A percentile compares a stretch with the other conserved stretches of the same genome.
Conservation (phyloP, 2,888 invertebrate genomes). For the Pediacus dermestoides region DNA sequence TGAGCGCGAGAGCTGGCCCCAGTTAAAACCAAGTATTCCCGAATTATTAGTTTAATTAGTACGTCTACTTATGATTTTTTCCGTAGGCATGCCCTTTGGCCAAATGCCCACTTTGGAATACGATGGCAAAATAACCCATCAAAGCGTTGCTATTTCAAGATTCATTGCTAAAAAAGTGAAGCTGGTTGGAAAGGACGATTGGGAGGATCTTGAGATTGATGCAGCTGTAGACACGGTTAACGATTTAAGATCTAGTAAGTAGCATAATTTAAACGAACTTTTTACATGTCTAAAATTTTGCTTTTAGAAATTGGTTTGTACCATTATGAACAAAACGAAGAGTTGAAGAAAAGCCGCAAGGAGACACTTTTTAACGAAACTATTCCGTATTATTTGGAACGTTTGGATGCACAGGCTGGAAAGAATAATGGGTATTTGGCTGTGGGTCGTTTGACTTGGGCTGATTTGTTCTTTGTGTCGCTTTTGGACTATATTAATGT, state of each 20-base stretch:
- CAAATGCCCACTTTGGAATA: conserved; percentile 62
- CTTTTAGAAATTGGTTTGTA: conserved; percentile 52
- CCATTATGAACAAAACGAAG: conserved; percentile 54
- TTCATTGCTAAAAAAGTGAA: conserved; percentile 61
- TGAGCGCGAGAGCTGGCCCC: conserved; percentile 39
- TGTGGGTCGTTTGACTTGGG: conserved; percentile 56
- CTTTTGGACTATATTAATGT: conserved; percentile 57
- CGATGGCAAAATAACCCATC: conserved; percentile 61
- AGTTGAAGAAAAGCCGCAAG: conserved; percentile 51
- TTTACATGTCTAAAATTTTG: neutral
- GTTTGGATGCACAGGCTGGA: neutral
- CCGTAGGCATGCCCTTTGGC: conserved; percentile 57
- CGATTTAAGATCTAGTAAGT: conserved; percentile 59
- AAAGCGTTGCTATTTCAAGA: conserved; percentile 59
- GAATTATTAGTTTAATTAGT: too few species aligned
- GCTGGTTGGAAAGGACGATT: conserved; percentile 56
- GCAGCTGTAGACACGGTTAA: conserved; percentile 58
- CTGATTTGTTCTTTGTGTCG: conserved; percentile 60
- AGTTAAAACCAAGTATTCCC: conserved; percentile 40
- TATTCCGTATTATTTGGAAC: conserved; percentile 1
- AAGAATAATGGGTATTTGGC: conserved; percentile 5
- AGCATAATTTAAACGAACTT: too few species aligned
- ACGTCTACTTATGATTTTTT: too few species aligned
- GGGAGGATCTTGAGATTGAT: conserved; percentile 62
- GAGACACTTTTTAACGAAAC: conserved; percentile 19